Conservation (phyloP, 2,888 invertebrate species). For the Oscheius sp. region DNA sequence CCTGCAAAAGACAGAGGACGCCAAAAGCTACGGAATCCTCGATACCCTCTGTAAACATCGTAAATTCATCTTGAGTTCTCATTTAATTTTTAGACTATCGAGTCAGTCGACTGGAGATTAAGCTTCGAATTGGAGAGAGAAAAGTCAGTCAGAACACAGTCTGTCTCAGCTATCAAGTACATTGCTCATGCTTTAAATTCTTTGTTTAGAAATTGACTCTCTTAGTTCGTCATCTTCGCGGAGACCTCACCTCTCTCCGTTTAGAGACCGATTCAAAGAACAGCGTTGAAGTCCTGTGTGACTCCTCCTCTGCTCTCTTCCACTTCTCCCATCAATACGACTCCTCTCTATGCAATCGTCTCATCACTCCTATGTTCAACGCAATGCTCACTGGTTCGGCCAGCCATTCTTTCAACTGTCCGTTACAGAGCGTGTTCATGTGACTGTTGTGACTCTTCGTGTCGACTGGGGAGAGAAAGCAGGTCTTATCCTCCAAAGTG, state of each 20-base stretch:
- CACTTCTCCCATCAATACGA: constrained; percentile 22
- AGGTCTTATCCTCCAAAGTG: constrained; percentile 26
- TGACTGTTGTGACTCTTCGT: constrained; percentile 26
- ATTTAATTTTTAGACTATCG: constrained; percentile 9
- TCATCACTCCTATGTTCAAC: constrained; percentile 30
- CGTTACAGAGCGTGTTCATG: constrained; percentile 12
- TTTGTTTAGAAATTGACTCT: constrained; percentile 14
- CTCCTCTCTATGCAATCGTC: constrained; percentile 21
- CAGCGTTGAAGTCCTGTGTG: constrained; percentile 11
- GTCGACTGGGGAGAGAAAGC: constrained; percentile 23
- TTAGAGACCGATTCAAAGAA: constrained; percentile 23
- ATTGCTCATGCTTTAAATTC: too few relatives aligned
- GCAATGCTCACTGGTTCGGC: constrained; percentile 7
- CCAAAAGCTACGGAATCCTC: constrained; percentile 22
- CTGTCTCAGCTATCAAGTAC: constrained; percentile 11
- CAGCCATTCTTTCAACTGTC: constrained; percentile 2
- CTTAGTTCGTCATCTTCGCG: constrained; percentile 14
- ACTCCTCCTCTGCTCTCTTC: neutral
- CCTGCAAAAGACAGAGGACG: constrained; percentile 24
- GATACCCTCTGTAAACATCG: neutral
- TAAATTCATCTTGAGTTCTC: neutral
- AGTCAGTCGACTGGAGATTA: constrained; percentile 10
- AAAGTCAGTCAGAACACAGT: constrained; percentile 16
- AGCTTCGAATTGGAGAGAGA: constrained; percentile 9
- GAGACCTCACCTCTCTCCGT: neutral